These are phyloP conservation scores for Cantharis rustica DNA, from an alignment of 2,888 invertebrate genomes.

Conservation along the genomic window DNA sequence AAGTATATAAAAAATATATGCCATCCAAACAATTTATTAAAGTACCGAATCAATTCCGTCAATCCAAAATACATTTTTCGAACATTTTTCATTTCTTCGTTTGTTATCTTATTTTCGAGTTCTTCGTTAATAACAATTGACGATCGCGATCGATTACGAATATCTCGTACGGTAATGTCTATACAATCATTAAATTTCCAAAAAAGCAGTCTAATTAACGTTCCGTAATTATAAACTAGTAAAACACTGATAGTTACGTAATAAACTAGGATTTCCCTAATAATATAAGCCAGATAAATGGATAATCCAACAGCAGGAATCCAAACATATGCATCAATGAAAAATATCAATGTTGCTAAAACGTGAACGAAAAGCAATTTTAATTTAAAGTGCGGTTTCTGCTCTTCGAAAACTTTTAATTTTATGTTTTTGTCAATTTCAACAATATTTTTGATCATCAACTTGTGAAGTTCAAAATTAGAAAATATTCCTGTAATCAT, in stretches of 20 bases:
- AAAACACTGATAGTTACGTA: neutral
- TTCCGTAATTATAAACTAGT: neutral
- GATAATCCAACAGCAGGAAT: neutral
- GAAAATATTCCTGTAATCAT: neutral
- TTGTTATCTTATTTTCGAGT: neutral
- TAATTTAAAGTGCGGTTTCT: neutral
- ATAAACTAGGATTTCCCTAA: neutral
- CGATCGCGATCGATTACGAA: neutral
- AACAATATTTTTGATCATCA: neutral
- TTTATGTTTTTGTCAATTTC: neutral
- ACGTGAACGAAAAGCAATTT: neutral
- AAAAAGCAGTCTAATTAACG: neutral
- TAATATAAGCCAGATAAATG: neutral
- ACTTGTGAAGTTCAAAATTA: neutral
- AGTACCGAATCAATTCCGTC: neutral
- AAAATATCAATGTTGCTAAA: neutral
- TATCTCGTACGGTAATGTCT: neutral
- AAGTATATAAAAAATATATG: neutral
- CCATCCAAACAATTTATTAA: slow-evolving; percentile 5
- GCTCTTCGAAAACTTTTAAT: neutral
- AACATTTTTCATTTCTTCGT: neutral
- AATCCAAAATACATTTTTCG: neutral
- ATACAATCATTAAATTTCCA: neutral
- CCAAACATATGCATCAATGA: neutral
- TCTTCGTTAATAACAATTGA: neutral